Percentiles rank a stretch among this genome's conserved stretches.
Conservation (phyloP, 2,113 vertebrate species). For the Butorides virescens region DNA sequence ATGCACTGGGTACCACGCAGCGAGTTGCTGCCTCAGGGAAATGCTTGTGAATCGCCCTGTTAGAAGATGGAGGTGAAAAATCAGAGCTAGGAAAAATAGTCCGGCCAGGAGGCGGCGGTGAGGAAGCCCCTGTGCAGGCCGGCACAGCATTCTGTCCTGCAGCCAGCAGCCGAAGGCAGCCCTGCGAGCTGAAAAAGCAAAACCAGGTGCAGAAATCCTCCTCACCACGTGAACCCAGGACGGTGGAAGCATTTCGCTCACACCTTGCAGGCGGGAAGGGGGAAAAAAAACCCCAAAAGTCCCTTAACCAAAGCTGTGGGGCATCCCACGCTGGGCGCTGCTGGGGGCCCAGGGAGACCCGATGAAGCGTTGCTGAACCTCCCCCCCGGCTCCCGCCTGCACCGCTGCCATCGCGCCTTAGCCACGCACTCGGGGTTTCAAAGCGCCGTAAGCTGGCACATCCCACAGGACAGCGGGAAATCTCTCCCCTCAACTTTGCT, state of each 20-base stretch:
- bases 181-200: neutral
- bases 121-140: neutral
- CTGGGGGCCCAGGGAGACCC: neutral
- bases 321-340: neutral
- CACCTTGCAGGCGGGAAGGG: neutral
- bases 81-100: neutral
- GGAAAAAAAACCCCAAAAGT: neutral
- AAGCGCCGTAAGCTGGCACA: neutral
- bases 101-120: neutral
- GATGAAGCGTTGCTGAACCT: neutral
- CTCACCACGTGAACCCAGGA: neutral
- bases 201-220: neutral
- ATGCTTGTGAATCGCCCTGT: neutral
- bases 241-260: rapidly evolving
- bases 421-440: neutral
- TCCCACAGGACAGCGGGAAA: neutral
- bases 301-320: neutral
- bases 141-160: neutral
- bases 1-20: neutral
- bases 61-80: neutral
- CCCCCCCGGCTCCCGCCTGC: neutral
- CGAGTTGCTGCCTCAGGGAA: neutral
- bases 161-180: neutral
- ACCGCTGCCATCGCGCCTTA: rapidly evolving
- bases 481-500: neutral